phyloP scores from a whole-genome alignment of 2,888 invertebrate species.

The Thereva unica region DNA sequence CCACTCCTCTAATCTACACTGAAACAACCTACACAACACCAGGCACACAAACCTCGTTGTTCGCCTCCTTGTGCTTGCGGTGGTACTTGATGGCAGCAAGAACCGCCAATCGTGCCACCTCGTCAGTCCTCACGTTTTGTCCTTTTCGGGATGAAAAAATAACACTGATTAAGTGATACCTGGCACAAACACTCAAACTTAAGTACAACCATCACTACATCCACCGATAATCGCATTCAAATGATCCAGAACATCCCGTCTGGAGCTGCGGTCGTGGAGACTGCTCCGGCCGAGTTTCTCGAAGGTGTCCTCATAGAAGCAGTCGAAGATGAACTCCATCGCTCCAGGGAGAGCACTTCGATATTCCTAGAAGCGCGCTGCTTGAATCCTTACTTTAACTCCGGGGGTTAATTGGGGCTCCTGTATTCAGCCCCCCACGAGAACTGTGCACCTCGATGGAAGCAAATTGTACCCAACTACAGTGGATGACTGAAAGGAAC shows the following conservation, averaged over 20 bases:
- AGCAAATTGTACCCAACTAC: too few relatives aligned
- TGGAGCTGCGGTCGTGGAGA: slow-evolving; percentile 71
- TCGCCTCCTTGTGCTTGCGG: slow-evolving; percentile 51
- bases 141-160: slow-evolving; percentile 46
- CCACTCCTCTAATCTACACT: too few relatives aligned
- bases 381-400: too few relatives aligned
- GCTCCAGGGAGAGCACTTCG: neutral
- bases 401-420: too few relatives aligned
- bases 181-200: neutral
- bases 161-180: slow-evolving; percentile 59
- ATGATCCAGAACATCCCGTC: slow-evolving; percentile 74
- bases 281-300: slow-evolving; percentile 71
- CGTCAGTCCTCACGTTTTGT: slow-evolving; percentile 54
- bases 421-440: too few relatives aligned
- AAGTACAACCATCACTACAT: slow-evolving; percentile 59
- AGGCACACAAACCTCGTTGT: slow-evolving; percentile 48
- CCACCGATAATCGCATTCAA: slow-evolving; percentile 78
- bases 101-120: slow-evolving; percentile 55
- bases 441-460: too few relatives aligned
- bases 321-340: slow-evolving; percentile 80
- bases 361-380: too few relatives aligned
- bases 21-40: neutral
- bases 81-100: slow-evolving; percentile 55
- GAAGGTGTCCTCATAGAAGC: slow-evolving; percentile 78
- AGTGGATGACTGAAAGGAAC: too few relatives aligned